Base-by-base conservation (phyloP, 2,113 vertebrate species). In the Corythoichthys haematopterus region DNA sequence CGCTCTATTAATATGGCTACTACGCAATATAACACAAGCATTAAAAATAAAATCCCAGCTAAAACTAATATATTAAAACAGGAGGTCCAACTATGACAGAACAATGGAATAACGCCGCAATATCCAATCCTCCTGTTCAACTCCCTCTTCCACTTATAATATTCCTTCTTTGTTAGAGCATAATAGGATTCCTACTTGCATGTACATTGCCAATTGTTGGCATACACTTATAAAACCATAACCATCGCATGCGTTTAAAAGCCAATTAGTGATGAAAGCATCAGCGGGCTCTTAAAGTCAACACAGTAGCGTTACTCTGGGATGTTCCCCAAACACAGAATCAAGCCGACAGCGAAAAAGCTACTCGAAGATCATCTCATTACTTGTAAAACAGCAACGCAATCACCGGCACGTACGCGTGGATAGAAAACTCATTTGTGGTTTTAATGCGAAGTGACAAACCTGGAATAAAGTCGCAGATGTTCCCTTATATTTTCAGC, bases 401-500 rank as follows among this genome's bases (percentile, higher is more conserved):
- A 35, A 20, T 35, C 43, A 46, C 71, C 6, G 3, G 15, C 1
- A 51, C 15, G 7, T 9, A 56, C 4, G 20, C 13, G 3, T 20
- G 16, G 58, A 5, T 11, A 3, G 60, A 13, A 28, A 62, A 43
- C 2, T 1, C 10, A 62, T 62, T 13, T 28, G 13, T 3, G n/a
- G n/a, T 62, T 45, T 6, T 28, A 61, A 69, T 35, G 65, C 2
- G 9, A 48, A 47, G 65, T 53, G 64, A 67, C 55, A 72, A 65
- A 81, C 72, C 33, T 53, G 20, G 51, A 72, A 46, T 61, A 69
- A 11, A 68, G 43, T 50, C 60, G 46, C 69, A 78, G 74, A 76
- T 80, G 70, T 84, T 79, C 61, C 12, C 52, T 78, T 66, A 66
- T 70, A 69, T 71, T 63, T 58, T 66, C 48, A 20, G 50, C 65